Percentiles rank a stretch among this genome's conserved stretches.
These are phyloP conservation scores for Napeogenes inachia DNA, from an alignment of 2,888 invertebrate genomes.

Conservation along the genomic window DNA sequence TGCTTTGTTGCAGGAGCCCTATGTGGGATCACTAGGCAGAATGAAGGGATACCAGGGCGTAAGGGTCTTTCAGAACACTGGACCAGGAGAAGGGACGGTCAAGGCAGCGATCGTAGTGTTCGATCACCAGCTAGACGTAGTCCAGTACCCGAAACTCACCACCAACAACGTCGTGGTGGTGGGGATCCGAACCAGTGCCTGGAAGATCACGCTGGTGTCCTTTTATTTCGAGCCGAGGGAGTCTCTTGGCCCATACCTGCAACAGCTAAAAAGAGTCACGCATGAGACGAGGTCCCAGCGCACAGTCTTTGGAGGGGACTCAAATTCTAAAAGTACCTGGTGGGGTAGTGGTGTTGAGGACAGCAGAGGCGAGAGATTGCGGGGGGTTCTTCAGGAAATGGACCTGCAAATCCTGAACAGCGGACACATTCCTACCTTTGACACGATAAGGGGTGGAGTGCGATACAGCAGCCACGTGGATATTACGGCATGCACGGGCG, in stretches of 20 bases:
- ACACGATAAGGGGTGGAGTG: slow-evolving; percentile 4
- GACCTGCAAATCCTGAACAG: not conserved
- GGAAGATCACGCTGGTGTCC: slow-evolving; percentile 15
- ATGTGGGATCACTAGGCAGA: slow-evolving; percentile 8
- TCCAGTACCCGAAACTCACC: slow-evolving; percentile 18
- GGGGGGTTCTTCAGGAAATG: not conserved
- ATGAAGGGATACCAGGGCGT: not conserved
- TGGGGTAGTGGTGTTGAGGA: slow-evolving; percentile 25
- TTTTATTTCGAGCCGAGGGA: slow-evolving; percentile 19
- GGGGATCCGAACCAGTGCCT: slow-evolving; percentile 7
- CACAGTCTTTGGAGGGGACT: slow-evolving; percentile 22
- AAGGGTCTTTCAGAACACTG: slow-evolving; percentile 8
- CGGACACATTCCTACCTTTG: slow-evolving; percentile 3
- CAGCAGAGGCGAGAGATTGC: slow-evolving; percentile 20
- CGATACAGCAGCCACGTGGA: slow-evolving; percentile 7
- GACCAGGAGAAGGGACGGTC: slow-evolving; percentile 12
- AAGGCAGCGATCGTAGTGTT: slow-evolving; percentile 23
- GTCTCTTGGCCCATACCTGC: slow-evolving; percentile 19
- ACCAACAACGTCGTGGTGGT: slow-evolving; percentile 20
- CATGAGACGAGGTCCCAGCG: not conserved
- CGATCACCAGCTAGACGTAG: slow-evolving; percentile 15
- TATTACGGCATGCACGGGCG: slow-evolving; percentile 4
- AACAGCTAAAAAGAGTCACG: slow-evolving; percentile 12
- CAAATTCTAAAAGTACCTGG: slow-evolving; percentile 24
- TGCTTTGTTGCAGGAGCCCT: slow-evolving; percentile 17